Evolutionary conservation across 2,797 vertebrate genomes (phyloP).

Genomic region (Trematomus bernacchii): DNA sequence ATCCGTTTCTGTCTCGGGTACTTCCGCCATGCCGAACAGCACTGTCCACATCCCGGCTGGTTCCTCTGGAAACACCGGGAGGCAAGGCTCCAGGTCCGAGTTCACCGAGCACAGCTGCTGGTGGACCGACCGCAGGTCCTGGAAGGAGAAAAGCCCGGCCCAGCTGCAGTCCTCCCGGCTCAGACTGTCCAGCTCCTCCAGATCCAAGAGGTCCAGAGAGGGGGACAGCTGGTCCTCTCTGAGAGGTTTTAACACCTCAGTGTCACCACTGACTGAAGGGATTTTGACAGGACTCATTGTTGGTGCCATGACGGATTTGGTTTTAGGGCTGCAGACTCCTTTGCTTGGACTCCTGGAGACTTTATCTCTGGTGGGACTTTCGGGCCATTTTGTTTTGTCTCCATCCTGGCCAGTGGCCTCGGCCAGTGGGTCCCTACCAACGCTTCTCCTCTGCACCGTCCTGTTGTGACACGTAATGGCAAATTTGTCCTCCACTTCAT

Average conservation of each 20-base stretch:
- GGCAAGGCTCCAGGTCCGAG: conserved; percentile 92
- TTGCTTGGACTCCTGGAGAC: conserved; percentile 51
- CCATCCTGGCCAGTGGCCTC: conserved; percentile 58
- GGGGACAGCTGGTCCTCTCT: conserved; percentile 50
- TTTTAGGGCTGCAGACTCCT: conserved; percentile 39
- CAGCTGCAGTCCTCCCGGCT: conserved; percentile 92
- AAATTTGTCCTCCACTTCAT: conserved; percentile 95
- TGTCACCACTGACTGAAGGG: conserved; percentile 44
- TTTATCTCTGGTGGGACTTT: conserved; percentile 71
- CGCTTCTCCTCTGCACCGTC: conserved; percentile 92
- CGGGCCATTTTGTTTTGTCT: conserved; percentile 77
- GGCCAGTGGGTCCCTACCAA: conserved; percentile 79
- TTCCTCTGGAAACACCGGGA: conserved; percentile 94
- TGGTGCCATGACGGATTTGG: conserved; percentile 14
- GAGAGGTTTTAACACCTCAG: conserved; percentile 53
- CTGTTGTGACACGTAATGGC: conserved; percentile 96
- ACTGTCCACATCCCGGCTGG: conserved; percentile 95
- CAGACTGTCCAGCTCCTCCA: conserved; percentile 75
- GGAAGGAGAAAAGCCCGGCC: conserved; percentile 97
- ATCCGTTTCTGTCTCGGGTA: conserved; percentile 88
- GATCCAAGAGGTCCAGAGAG: conserved; percentile 60
- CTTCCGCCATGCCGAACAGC: conserved; percentile 89
- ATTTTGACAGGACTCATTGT: conserved; percentile 55
- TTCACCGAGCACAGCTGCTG: conserved; percentile 94
- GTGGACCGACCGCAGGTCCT: conserved; percentile 91